Conservation (phyloP, 2,113 vertebrate genomes). For the Puffinus mauretanicus region DNA sequence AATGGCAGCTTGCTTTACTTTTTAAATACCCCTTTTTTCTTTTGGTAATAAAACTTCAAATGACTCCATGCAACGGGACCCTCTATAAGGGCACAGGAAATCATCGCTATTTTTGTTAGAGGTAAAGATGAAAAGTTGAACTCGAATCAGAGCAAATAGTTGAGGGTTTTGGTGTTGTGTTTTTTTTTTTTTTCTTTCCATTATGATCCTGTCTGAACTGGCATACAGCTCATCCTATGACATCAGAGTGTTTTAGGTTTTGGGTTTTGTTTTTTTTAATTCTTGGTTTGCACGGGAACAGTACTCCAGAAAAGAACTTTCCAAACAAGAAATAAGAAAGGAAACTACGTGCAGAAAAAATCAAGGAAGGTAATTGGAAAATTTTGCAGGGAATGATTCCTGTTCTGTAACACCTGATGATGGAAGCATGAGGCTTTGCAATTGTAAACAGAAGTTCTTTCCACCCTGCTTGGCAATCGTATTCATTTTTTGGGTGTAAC, state of each 20-base stretch:
- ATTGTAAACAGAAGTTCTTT: conserved; percentile 49
- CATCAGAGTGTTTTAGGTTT: neutral
- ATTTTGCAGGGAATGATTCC: neutral
- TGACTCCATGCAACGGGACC: neutral
- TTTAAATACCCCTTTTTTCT: neutral
- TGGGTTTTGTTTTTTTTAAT: neutral
- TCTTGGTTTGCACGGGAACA: conserved; percentile 15
- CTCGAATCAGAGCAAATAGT: neutral
- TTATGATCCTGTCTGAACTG: conserved; percentile 3
- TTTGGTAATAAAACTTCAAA: neutral
- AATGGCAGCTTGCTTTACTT: neutral
- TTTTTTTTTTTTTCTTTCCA: neutral
- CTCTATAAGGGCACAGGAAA: neutral
- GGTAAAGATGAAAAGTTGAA: neutral
- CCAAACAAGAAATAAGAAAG: neutral
- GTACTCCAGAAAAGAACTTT: neutral
- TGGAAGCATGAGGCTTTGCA: conserved; percentile 44
- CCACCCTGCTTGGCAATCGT: neutral
- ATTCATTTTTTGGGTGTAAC: conserved; percentile 56
- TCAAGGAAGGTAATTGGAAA: neutral
- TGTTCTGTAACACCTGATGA: conserved; percentile 45
- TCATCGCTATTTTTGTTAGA: neutral
- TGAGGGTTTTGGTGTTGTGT: neutral
- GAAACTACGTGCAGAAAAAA: neutral
- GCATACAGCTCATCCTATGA: neutral